Evolutionary conservation across 2,113 vertebrate species (phyloP), one percentile per base, ranked within the genome.

Genomic region (Cinclus mexicanus): DNA sequence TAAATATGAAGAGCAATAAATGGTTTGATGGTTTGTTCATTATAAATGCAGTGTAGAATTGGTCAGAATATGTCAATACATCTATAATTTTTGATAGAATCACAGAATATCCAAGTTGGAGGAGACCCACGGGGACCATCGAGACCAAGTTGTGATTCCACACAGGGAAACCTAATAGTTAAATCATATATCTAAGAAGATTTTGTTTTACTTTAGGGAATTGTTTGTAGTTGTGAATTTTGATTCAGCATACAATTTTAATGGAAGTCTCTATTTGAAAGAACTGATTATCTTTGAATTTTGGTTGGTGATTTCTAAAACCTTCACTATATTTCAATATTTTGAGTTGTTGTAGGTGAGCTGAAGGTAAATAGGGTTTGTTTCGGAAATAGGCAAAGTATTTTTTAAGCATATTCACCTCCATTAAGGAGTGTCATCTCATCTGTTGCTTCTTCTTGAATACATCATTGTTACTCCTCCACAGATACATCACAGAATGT

Each of bases 71-170:
- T 15, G 4, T 37, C 60, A 37, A 4, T 59, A 6, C 3, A 20
- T 25, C 19, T 44, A 37, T 22, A 2, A 12, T 65, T 82, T 89
- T 57, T 65, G n/a, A 25, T 12, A 10, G 50, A 76, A 47, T 67
- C 28, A 28, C 23, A 63, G n/a, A 78, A 31, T 53, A 26, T 29
- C 16, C 0, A 0, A 42, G 7, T 21, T 77, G 20, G 21, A 46
- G 79, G 25, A 35, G 29, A 28, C 2, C 14, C 39, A 41, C 0
- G 0, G 55, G 41, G 25, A 35, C 79, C 20, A 35, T 8, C 1
- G 5, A 65, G 23, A 47, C 7, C 10, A 89, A 14, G 12, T 1
- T 42, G 11, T 82, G 46, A 47, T 21, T 79, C 12, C 24, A 37
- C 16, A 12, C 5, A n/a, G 31, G 19, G 11, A 33, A 86, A 35